A percentile compares a stretch with the other conserved stretches of the same genome.
phyloP scores from a whole-genome alignment of 1,140 invertebrate species.

The Oncopodura yosiiana region DNA sequence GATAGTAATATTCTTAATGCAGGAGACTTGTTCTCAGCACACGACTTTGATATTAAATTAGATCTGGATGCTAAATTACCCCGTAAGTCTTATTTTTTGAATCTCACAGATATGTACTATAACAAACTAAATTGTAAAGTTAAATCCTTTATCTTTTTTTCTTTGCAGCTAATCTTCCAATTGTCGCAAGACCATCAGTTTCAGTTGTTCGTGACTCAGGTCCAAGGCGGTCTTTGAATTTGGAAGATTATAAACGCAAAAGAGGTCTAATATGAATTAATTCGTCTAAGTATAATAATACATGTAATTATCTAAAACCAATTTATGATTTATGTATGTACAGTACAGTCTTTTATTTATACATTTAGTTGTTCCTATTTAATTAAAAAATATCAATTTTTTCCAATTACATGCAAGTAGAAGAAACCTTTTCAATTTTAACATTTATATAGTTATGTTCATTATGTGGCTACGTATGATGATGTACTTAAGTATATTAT shows the following conservation, averaged over 20 bases:
- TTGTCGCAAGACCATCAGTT: conserved; percentile 24
- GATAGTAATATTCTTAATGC: conserved; percentile 40
- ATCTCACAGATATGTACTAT: neutral
- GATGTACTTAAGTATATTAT: no score
- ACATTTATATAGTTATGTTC: no score
- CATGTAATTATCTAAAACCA: no score
- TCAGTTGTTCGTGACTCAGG: conserved; percentile 64
- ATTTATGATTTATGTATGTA: no score
- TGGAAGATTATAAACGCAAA: conserved; percentile 95
- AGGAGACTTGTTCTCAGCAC: conserved; percentile 75
- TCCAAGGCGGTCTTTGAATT: conserved; percentile 77
- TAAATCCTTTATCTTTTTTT: conserved; percentile 15
- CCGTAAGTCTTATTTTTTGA: conserved; percentile 46
- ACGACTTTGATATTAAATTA: conserved; percentile 94
- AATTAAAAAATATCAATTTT: no score
- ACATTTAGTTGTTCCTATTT: no score
- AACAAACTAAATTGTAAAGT: neutral
- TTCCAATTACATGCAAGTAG: no score
- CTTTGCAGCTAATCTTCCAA: conserved; percentile 28
- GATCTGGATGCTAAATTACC: conserved; percentile 75
- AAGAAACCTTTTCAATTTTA: no score
- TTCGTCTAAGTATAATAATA: neutral
- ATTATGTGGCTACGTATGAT: no score
- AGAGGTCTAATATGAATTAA: conserved; percentile 72
- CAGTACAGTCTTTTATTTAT: no score